Conservation (phyloP, 2,888 invertebrate genomes). For the Tolmerus cingulatus region DNA sequence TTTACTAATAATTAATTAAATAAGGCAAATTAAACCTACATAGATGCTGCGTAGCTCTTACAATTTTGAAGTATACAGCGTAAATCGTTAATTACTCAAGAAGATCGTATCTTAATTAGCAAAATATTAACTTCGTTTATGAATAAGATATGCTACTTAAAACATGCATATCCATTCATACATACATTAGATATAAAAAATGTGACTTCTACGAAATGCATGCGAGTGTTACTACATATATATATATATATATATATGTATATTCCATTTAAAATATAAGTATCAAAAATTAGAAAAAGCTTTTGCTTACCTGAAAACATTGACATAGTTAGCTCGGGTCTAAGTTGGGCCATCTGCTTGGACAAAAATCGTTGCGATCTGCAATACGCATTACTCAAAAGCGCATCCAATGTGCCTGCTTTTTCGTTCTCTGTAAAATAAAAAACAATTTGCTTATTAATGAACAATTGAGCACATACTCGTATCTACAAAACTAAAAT, state of each 20-base stretch:
- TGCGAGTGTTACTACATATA: not conserved
- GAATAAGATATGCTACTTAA: not conserved
- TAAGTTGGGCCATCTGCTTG: conserved; percentile 89
- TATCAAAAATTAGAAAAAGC: not conserved
- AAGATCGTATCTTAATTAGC: not conserved
- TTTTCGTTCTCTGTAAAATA: conserved; percentile 60
- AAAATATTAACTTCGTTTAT: not conserved
- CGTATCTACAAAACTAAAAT: not conserved
- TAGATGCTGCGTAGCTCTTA: too few relatives aligned
- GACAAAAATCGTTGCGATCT: conserved; percentile 93
- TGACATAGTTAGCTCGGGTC: conserved; percentile 98
- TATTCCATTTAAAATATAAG: not conserved
- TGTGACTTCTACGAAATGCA: not conserved
- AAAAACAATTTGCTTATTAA: conserved; percentile 28
- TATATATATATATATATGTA: too few relatives aligned
- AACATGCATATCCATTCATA: not conserved
- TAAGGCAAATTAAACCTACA: too few relatives aligned
- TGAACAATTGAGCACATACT: not conserved
- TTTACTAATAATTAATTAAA: too few relatives aligned
- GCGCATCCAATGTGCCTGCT: conserved; percentile 80
- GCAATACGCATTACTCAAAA: conserved; percentile 87
- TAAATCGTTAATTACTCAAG: not conserved
- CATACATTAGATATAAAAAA: not conserved
- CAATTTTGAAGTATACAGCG: too few relatives aligned
- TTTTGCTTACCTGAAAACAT: conserved; percentile 90